Percentiles rank a stretch among this genome's conserved stretches.
Conservation (phyloP, 2,888 invertebrate species). For the Mimachlamys varia region DNA sequence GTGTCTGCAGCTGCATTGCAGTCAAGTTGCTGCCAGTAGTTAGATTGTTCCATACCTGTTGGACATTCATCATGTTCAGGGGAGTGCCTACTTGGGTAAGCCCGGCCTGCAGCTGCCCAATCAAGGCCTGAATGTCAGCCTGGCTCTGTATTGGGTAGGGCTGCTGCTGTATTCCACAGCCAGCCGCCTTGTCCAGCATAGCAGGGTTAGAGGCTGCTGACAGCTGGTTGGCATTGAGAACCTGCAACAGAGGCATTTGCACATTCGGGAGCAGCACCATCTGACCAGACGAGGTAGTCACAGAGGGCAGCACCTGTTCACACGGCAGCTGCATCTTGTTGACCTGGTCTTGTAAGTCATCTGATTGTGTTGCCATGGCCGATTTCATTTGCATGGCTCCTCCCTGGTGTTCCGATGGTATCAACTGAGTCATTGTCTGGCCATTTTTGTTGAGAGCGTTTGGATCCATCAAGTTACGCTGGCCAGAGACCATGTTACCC, state of each 20-base stretch:
- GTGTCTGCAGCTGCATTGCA: slow-evolving; percentile 70
- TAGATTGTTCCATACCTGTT: slow-evolving; percentile 64
- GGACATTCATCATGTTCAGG: slow-evolving; percentile 65
- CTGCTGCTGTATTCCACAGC: not conserved
- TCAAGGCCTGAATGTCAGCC: slow-evolving; percentile 41
- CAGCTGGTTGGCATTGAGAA: slow-evolving; percentile 42
- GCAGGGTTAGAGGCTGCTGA: slow-evolving; percentile 19
- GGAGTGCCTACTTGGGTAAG: slow-evolving; percentile 51
- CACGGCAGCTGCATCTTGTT: slow-evolving; percentile 39
- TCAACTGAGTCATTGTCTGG: slow-evolving; percentile 17
- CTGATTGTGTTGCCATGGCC: slow-evolving; percentile 44
- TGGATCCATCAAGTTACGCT: not conserved
- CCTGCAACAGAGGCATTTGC: slow-evolving; percentile 64
- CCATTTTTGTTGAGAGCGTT: not conserved
- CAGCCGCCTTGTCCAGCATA: not conserved
- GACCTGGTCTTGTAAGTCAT: slow-evolving; percentile 37
- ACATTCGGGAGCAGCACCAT: slow-evolving; percentile 61
- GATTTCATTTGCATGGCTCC: slow-evolving; percentile 43
- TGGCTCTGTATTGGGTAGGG: slow-evolving; percentile 20
- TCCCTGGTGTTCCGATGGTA: slow-evolving; percentile 36
- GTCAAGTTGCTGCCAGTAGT: slow-evolving; percentile 64
- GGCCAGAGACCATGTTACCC: not conserved
- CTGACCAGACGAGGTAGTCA: slow-evolving; percentile 44
- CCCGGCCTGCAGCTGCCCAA: slow-evolving; percentile 47
- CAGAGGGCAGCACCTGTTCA: slow-evolving; percentile 41